Evolutionary conservation across 2,797 vertebrate species (phyloP), one percentile per base, ranked within the genome.

Genomic region (Brotula barbata): DNA sequence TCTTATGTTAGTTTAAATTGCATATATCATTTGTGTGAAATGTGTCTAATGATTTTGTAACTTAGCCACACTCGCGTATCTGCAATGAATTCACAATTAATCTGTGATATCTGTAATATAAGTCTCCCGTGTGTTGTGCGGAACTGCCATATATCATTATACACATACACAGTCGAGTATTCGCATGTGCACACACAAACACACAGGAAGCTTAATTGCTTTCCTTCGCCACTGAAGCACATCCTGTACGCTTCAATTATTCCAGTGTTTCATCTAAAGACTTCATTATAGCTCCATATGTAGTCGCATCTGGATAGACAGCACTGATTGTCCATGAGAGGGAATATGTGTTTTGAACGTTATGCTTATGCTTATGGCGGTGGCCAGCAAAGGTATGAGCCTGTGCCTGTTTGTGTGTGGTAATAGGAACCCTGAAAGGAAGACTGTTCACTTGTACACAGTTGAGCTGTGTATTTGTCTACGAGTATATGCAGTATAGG

Each of bases 231-330:
- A 45, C 56, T 54, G 58, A 45, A 81, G 77, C 84, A 77, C 53
- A 55, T 74, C 82, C 81, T 57, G 28, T 80, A 79, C 66, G 73
- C 86, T 88, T 90, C 86, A 88, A 87, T 91, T 89, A 89, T 82
- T 82, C 71, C 69, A 58, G 41, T 58, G 73, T 79, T 78, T 82
- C 69, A 87, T 85, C 71, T 84, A 57, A 87, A 81, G 84, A 86
- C 84, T 88, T 90, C 75, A 89, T 92, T 86, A 87, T 60, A n/a
- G 62, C 81, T 81, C 87, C 81, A 82, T 84, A 83, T 87, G 85
- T 56, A 71, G 72, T 65, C 75, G 77, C 83, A 86, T 85, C 85
- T 88, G 87, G 33, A 20, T 56, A 44, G 39, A 33, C 16, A 17
- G 36, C 36, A 11, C 36, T 23, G 40, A 20, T 8, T 43, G 58